Evolutionary conservation across 2,888 invertebrate genomes (phyloP).

Genomic region (Eremobia ochroleuca): DNA sequence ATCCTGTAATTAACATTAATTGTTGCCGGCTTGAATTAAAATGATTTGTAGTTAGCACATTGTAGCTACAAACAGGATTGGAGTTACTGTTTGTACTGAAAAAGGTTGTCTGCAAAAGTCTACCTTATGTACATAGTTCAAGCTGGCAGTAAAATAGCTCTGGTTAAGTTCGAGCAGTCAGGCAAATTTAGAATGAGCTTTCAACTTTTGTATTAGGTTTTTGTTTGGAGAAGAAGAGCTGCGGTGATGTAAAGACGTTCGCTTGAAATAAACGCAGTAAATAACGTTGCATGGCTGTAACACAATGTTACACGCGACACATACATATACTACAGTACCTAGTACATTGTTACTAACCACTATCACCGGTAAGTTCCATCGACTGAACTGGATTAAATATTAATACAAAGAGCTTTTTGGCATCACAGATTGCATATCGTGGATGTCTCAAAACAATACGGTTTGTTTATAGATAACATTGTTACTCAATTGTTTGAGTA

Average conservation of each 20-base stretch:
- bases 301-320: no score
- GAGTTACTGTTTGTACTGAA: neutral
- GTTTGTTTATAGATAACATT: neutral
- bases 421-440: neutral
- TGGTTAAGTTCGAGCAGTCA: no score
- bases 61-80: neutral
- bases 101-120: no score
- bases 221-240: no score
- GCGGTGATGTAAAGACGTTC: no score
- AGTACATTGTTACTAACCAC: neutral
- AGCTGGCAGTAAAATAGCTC: no score
- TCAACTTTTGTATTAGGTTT: no score
- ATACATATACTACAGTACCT: no score
- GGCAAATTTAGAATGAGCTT: no score
- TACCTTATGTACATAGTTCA: no score
- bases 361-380: neutral
- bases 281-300: no score
- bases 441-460: neutral
- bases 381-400: neutral
- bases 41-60: slow-evolving; percentile 17
- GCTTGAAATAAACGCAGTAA: no score
- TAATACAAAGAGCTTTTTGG: neutral
- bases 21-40: slow-evolving; percentile 2
- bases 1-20: slow-evolving; percentile 48
- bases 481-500: slow-evolving; percentile 13